Evolutionary conservation across 2,888 invertebrate genomes (phyloP), one percentile per base, ranked within the genome.

Genomic region (Micropterix aruncella): DNA sequence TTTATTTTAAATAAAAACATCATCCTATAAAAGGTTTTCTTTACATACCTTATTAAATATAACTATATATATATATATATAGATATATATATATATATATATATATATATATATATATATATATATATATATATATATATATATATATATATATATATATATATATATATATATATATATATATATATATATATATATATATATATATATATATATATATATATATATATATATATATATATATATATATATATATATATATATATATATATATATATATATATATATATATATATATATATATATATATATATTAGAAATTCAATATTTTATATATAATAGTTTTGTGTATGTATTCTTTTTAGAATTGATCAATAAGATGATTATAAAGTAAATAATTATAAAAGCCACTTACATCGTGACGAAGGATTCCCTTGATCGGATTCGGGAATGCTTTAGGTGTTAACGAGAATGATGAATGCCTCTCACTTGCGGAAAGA

Each of bases 41-140:
- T n/a, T n/a, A n/a, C n/a, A n/a, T n/a, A n/a, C n/a, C n/a, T n/a
- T n/a, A n/a, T n/a, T n/a, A n/a, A n/a, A n/a, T n/a, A n/a, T n/a
- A n/a, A n/a, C n/a, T n/a, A n/a, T n/a, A n/a, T n/a, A n/a, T n/a
- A n/a, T n/a, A n/a, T n/a, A n/a, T n/a, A n/a, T n/a, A n/a, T n/a
- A n/a, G n/a, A n/a, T n/a, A n/a, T n/a, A n/a, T n/a, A n/a, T n/a
- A n/a, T n/a, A n/a, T n/a, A 42, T 42, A 37, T 42, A 42, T 42
- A 42, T 42, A 19, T 42, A 42, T 42, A 42, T 42, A 42, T 42
- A 42, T 19, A 42, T 42, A 40, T 16, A 40, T 40, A 40, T 27
- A 5, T 27, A 12, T 7, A 27, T 27, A 12, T 12, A 5, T 27
- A 27, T 12, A 27, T 7, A 27, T 12, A 27, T 7, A 27, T 12